These are phyloP conservation scores for Gadus macrocephalus DNA, from an alignment of 2,113 vertebrate genomes.

Conservation along the genomic window DNA sequence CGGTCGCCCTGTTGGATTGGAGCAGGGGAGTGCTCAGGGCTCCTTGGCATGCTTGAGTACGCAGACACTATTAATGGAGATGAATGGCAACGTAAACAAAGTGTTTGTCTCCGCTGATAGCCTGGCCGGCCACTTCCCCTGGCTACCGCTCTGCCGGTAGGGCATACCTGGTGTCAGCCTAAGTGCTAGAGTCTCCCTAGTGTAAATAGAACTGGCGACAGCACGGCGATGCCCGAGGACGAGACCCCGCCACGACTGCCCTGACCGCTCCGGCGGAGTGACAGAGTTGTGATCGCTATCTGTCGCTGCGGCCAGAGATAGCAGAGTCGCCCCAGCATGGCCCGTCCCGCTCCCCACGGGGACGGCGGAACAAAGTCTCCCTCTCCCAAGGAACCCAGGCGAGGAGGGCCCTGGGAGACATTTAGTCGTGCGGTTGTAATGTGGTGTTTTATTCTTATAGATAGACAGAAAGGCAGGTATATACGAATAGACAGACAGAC, in stretches of 20 bases:
- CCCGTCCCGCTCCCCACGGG: slow-evolving; percentile 32
- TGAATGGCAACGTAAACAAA: slow-evolving; percentile 71
- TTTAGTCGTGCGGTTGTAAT: background rate
- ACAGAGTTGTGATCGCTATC: slow-evolving; percentile 70
- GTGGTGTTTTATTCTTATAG: background rate
- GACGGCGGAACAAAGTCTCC: slow-evolving; percentile 56
- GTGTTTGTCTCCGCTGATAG: slow-evolving; percentile 66
- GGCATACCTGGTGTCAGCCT: slow-evolving; percentile 75
- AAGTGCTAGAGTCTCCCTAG: slow-evolving; percentile 71
- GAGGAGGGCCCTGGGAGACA: background rate
- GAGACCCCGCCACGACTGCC: slow-evolving; percentile 42
- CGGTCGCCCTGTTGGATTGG: slow-evolving; percentile 1
- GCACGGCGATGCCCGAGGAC: slow-evolving; percentile 73
- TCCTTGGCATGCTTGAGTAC: slow-evolving; percentile 24
- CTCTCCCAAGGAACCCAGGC: slow-evolving; percentile 23
- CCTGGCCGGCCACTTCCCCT: slow-evolving; percentile 62
- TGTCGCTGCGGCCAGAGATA: slow-evolving; percentile 61
- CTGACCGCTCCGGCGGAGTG: slow-evolving; percentile 40
- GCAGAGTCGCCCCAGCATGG: slow-evolving; percentile 31
- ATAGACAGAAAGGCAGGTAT: background rate
- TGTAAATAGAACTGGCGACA: slow-evolving; percentile 80
- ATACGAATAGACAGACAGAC: background rate
- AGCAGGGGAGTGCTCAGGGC: slow-evolving; percentile 6
- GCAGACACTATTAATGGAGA: slow-evolving; percentile 69
- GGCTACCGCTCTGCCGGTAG: slow-evolving; percentile 66